Base-by-base conservation (phyloP, 2,797 vertebrate genomes). In the Anableps anableps region DNA sequence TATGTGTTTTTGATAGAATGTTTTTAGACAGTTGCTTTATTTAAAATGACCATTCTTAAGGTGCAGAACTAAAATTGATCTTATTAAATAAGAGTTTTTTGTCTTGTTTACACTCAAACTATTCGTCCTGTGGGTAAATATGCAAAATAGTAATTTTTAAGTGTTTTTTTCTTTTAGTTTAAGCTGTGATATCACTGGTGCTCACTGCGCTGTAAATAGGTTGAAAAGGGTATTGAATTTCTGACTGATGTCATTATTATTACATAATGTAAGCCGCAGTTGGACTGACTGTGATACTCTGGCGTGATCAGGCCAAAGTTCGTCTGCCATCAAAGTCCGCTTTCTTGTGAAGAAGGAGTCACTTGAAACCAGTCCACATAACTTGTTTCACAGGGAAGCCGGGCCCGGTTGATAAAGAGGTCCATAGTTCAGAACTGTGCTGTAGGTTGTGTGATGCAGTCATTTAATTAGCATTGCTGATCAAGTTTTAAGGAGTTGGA, bases 401-500 rank as follows among this genome's bases (percentile, higher is more conserved):
- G 26, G 3, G 2, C 14, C 21, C 16, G 36, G 9, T 48, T 26
- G 8, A 75, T 48, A 47, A n/a, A 72, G 26, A 75, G 34, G 45
- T 74, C 53, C 66, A 19, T 55, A 78, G 38, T 79, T 75, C 64
- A 41, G 64, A 68, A 23, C 19, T 80, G 8, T 60, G 4, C 62
- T 76, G 45, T n/a, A 77, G 76, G 53, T 43, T 73, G n/a, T 78
- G 74, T 41, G 4, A 23, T 80, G 45, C 76, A 88, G 88, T 82
- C 90, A 81, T 78, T 90, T 87, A 55, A 71, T 88, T 88, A 88
- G 36, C 38, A 50, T 73, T 72, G 21, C 66, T 71, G 26, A 29
- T 68, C 62, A 82, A 9, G 11, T 0, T 70, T 74, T 72, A 9
- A 64, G 6, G 17, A 64, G 19, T 36, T 64, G 31, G 60, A 36